These are phyloP conservation scores for Caenorhabditis sulstoni DNA, from an alignment of 2,888 invertebrate species.

Conservation along the genomic window DNA sequence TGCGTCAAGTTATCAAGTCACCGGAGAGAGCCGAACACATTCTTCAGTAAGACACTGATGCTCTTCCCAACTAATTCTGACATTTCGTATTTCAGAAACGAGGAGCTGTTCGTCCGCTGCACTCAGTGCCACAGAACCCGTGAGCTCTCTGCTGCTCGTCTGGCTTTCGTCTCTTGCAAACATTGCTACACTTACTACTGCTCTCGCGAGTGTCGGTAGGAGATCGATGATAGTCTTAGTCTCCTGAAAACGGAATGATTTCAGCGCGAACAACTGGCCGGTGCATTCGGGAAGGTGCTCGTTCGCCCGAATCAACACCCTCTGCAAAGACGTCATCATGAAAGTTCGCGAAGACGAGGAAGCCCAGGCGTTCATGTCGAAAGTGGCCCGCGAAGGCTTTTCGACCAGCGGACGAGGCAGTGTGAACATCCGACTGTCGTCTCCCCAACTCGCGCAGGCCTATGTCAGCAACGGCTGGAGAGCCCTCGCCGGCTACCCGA, in stretches of 20 bases:
- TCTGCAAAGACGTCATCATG: slow-evolving; percentile 86
- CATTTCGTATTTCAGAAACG: slow-evolving; percentile 63
- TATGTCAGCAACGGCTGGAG: slow-evolving; percentile 84
- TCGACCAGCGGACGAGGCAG: slow-evolving; percentile 88
- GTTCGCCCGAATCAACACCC: slow-evolving; percentile 91
- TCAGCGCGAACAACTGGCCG: slow-evolving; percentile 88
- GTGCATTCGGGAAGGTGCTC: slow-evolving; percentile 91
- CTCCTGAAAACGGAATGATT: neutral
- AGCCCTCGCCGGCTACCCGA: slow-evolving; percentile 85
- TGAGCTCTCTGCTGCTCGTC: slow-evolving; percentile 86
- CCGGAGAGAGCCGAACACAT: slow-evolving; percentile 79
- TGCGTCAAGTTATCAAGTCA: slow-evolving; percentile 75
- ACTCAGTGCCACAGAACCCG: slow-evolving; percentile 79
- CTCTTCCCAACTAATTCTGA: too few relatives aligned
- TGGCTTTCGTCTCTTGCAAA: slow-evolving; percentile 91
- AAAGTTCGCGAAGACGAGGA: slow-evolving; percentile 82
- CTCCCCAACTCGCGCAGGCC: slow-evolving; percentile 85
- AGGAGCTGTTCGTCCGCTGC: slow-evolving; percentile 78
- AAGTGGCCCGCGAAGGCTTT: slow-evolving; percentile 90
- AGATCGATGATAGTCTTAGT: neutral
- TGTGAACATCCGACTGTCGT: slow-evolving; percentile 92
- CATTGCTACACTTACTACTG: slow-evolving; percentile 96
- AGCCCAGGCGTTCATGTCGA: slow-evolving; percentile 86
- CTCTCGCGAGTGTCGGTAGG: slow-evolving; percentile 82
- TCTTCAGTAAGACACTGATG: slow-evolving; percentile 66